Evolutionary conservation across 2,797 vertebrate species (phyloP).

Genomic region (Triplophysa yarkandensis): DNA sequence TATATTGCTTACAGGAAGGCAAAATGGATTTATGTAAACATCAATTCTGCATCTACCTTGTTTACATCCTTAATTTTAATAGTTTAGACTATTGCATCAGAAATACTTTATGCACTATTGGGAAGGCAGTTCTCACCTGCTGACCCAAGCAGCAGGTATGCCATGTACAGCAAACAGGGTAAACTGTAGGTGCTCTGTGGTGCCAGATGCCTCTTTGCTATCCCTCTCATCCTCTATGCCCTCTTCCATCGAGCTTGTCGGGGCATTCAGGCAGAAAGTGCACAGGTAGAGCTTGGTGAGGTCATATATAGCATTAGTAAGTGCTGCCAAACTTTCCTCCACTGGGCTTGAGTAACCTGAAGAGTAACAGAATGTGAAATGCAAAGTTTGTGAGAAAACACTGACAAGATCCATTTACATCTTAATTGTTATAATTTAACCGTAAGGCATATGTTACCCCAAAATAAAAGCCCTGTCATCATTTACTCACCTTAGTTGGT

Average conservation of each 20-base stretch:
- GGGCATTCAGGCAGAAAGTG: constrained; percentile 72
- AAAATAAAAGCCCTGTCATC: no score
- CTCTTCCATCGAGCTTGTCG: constrained; percentile 41
- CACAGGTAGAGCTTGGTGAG: constrained; percentile 85
- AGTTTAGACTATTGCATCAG: background rate
- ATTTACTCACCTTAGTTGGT: no score
- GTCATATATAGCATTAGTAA: constrained; percentile 86
- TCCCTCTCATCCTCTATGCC: constrained; percentile 57
- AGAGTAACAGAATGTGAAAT: background rate
- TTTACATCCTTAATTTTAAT: background rate
- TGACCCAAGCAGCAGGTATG: constrained; percentile 88
- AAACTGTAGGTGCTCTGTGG: constrained; percentile 92
- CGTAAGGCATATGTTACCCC: no score
- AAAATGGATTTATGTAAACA: background rate
- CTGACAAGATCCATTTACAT: background rate
- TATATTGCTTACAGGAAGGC: background rate
- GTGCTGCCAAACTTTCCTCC: constrained; percentile 78
- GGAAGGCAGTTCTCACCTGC: constrained; percentile 78
- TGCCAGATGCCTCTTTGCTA: constrained; percentile 85
- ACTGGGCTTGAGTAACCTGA: constrained; percentile 78
- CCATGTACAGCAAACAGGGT: constrained; percentile 91
- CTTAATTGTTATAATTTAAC: no score
- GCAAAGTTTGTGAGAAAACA: background rate
- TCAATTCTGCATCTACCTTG: background rate
- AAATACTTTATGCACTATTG: background rate